Conservation (phyloP, 2,113 vertebrate genomes). For the Corythaixoides concolor region DNA sequence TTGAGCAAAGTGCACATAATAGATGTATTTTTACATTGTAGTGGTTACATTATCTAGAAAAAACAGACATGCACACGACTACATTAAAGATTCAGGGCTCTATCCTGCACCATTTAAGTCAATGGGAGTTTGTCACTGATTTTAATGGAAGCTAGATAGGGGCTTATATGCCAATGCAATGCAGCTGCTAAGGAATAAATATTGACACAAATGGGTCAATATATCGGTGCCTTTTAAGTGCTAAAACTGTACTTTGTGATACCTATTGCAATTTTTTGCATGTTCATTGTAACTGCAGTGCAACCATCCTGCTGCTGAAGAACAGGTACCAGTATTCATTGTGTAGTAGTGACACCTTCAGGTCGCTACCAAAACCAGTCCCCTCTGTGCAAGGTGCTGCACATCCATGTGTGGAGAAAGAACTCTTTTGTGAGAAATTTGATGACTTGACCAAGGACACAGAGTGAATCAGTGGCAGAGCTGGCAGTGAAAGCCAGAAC, state of each 20-base stretch:
- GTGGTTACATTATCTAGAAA: background rate
- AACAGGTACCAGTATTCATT: conserved; percentile 22
- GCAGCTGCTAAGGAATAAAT: conserved; percentile 33
- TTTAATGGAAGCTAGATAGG: conserved; percentile 21
- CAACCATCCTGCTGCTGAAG: background rate
- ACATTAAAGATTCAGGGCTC: conserved; percentile 40
- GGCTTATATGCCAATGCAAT: background rate
- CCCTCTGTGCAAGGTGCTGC: background rate
- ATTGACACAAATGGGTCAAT: conserved; percentile 38
- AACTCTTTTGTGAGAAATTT: background rate
- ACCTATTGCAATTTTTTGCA: background rate
- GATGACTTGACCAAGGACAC: background rate
- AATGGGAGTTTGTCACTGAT: conserved; percentile 34
- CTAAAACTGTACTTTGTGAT: conserved; percentile 28
- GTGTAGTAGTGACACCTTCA: conserved; percentile 54
- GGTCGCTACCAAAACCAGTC: conserved; percentile 15
- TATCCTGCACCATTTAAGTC: background rate
- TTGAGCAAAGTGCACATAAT: conserved; percentile 16
- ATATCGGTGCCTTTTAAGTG: conserved; percentile 50
- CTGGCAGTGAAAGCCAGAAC: background rate
- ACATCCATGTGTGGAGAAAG: background rate
- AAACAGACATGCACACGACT: background rate
- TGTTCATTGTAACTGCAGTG: conserved; percentile 18
- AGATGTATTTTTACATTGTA: conserved; percentile 3
- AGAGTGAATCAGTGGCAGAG: background rate